Base-by-base conservation (phyloP, 92 coral and sea anemone species). In the Heliopora coerulea region DNA sequence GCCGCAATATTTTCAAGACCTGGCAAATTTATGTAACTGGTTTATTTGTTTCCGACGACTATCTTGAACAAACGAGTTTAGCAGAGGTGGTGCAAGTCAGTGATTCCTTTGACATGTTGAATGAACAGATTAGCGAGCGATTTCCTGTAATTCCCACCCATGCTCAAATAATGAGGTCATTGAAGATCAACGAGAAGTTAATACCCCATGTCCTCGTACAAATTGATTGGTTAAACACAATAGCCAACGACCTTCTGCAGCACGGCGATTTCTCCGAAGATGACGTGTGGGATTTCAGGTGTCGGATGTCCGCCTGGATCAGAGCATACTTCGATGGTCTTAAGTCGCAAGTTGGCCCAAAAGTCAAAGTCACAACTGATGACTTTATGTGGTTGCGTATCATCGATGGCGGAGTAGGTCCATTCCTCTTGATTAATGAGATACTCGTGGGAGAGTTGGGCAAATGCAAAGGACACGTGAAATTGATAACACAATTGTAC, bases 321-420 rank as follows among this genome's bases (percentile, higher is more conserved):
- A 6, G 28, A 5, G 19, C 37, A 29, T 63, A 19, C 29, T 63
- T 63, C 21, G 27, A 33, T n/a, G 70, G 14, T 19, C 28, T 37
- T 18, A 15, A 34, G 23, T 8, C 32, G 1, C 50, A 63, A 18
- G 19, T 20, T 27, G 37, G 25, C 2, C 27, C 15, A 28, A 18
- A 15, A 0, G 28, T 8, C 25, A 21, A 63, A 7, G 31, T 6
- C 30, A 35, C 70, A 29, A 27, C 34, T 1, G 30, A n/a, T 27
- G 54, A 63, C 34, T 19, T 29, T 5, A 14, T 63, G 8, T 63
- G 70, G 70, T 8, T 49, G 29, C 70, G 70, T 21, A 63, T 63
- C 10, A 10, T 33, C 1, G 42, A 2, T 0, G 67, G 70, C 8
- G 70, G 70, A 0, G 27, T 28, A 11, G n/a, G 34, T 44, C 28